Evolutionary conservation across 2,797 vertebrate species (phyloP).

Genomic region (Falco rusticolus): DNA sequence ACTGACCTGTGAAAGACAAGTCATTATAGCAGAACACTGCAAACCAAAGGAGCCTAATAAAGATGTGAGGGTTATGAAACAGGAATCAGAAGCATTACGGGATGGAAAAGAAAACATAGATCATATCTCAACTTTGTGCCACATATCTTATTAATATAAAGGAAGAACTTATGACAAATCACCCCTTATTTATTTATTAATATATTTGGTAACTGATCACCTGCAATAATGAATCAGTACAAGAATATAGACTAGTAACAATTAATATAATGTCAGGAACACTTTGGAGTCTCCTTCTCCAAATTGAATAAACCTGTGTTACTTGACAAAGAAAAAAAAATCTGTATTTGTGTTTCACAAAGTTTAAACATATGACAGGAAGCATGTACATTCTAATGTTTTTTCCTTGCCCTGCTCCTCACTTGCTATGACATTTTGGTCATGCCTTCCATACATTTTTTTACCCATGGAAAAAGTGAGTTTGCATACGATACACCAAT

Average conservation of each 20-base stretch:
- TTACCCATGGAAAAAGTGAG: neutral
- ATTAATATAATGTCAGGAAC: neutral
- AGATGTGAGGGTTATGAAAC: neutral
- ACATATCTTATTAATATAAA: neutral
- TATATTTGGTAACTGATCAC: neutral
- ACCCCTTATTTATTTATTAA: conserved; percentile 1
- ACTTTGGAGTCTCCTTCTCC: neutral
- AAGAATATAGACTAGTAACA: neutral
- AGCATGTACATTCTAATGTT: neutral
- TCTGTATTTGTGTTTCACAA: neutral
- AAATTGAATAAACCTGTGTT: neutral
- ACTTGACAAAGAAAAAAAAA: neutral
- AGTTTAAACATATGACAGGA: neutral
- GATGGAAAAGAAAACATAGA: neutral
- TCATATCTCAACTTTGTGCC: neutral
- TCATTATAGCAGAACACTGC: neutral
- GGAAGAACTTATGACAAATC: neutral
- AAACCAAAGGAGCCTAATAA: neutral
- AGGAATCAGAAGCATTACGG: neutral
- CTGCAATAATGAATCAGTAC: neutral
- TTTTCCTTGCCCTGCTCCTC: neutral
- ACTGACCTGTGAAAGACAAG: neutral
- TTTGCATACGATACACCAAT: neutral
- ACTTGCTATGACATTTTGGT: neutral
- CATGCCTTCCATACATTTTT: neutral